Conservation (phyloP, 2,797 vertebrate genomes). For the Takifugu ocellatus region DNA sequence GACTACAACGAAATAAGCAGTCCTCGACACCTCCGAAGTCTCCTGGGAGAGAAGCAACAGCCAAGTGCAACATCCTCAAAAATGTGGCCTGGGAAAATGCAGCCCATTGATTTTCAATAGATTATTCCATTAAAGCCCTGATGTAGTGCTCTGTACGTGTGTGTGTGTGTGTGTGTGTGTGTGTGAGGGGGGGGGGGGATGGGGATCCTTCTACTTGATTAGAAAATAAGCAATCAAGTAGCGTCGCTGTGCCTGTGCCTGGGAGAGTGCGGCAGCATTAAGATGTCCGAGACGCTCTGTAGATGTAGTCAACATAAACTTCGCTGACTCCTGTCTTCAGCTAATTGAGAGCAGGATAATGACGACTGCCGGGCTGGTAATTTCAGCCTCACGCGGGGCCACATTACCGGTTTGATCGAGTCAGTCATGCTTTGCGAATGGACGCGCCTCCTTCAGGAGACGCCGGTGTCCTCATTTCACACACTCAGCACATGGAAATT, state of each 20-base stretch:
- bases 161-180: no score
- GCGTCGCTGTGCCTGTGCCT: constrained; percentile 54
- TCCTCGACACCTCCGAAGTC: constrained; percentile 76
- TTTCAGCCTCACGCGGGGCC: constrained; percentile 28
- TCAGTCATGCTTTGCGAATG: constrained; percentile 35
- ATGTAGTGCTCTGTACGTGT: constrained; percentile 59
- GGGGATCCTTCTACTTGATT: constrained; percentile 77
- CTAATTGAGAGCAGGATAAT: constrained; percentile 65
- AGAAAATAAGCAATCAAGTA: constrained; percentile 76
- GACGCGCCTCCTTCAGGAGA: constrained; percentile 29
- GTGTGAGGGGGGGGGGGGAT: constrained; percentile 60
- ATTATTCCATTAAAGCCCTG: constrained; percentile 78
- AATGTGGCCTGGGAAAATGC: constrained; percentile 75
- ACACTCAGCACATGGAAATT: constrained; percentile 13
- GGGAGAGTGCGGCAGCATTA: constrained; percentile 62
- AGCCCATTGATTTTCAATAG: constrained; percentile 78
- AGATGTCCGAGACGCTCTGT: constrained; percentile 50
- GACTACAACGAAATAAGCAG: constrained; percentile 77
- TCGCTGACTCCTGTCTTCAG: constrained; percentile 39
- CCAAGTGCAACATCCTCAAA: constrained; percentile 80
- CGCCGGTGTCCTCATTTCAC: constrained; percentile 31
- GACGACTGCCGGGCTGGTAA: constrained; percentile 45
- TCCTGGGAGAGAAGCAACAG: constrained; percentile 71
- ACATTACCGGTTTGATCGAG: constrained; percentile 43
- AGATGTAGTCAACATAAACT: constrained; percentile 62